Conservation (phyloP, 2,113 vertebrate species). For the Callorhinus ursinus region DNA sequence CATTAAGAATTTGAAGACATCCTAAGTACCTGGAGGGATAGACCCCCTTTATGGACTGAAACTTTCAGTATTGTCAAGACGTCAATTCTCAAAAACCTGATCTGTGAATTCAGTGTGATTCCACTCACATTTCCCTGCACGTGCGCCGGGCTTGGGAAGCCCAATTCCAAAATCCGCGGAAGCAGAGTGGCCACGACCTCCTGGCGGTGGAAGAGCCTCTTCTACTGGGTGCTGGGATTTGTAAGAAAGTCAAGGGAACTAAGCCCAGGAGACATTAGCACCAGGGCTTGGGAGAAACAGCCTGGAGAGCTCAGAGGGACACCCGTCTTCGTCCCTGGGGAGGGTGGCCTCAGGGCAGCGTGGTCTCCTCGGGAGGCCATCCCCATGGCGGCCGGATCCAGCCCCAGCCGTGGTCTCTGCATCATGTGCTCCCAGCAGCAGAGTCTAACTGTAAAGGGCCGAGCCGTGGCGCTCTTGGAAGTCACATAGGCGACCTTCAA, state of each 20-base stretch:
- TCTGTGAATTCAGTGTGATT: not conserved
- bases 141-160: not conserved
- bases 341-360: rapidly evolving
- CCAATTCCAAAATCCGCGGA: not conserved
- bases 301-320: not conserved
- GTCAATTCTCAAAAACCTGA: not conserved
- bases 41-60: not conserved
- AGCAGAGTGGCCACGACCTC: not conserved
- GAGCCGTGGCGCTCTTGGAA: not conserved
- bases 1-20: not conserved
- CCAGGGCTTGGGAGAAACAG: not conserved
- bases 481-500: not conserved
- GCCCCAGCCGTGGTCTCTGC: not conserved
- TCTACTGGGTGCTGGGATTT: not conserved
- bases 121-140: not conserved
- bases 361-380: not conserved
- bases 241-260: not conserved
- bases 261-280: not conserved
- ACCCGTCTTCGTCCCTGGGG: not conserved
- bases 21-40: not conserved
- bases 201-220: not conserved
- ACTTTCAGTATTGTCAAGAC: not conserved
- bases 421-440: rapidly evolving
- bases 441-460: not conserved
- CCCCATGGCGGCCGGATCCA: rapidly evolving